These are phyloP conservation scores for Dinomys branickii DNA, from an alignment of 2,113 vertebrate genomes.

Conservation along the genomic window DNA sequence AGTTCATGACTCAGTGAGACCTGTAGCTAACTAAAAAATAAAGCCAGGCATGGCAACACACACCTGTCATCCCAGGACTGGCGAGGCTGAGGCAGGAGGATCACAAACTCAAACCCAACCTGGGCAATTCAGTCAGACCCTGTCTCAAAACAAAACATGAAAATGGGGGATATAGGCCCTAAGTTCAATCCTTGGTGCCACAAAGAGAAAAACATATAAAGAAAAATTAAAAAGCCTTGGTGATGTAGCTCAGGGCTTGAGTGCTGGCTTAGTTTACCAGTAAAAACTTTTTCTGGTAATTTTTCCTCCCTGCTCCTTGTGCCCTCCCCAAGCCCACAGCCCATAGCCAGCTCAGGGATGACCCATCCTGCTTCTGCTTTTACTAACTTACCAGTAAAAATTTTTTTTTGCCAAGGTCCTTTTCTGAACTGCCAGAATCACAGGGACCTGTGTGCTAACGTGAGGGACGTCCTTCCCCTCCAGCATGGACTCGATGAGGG, in stretches of 20 bases:
- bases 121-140: neutral
- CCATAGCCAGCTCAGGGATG: too few relatives aligned
- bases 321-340: too few relatives aligned
- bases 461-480: too few relatives aligned
- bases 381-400: too few relatives aligned
- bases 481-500: accelerated
- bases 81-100: neutral
- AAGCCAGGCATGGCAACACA: neutral
- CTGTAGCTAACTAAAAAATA: neutral
- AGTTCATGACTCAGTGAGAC: neutral
- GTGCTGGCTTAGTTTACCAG: neutral
- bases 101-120: neutral
- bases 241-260: neutral
- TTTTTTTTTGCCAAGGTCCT: neutral
- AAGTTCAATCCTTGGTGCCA: neutral
- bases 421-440: neutral
- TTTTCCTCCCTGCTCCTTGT: too few relatives aligned
- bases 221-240: neutral
- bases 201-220: neutral
- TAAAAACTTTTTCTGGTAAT: neutral
- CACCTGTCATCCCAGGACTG: neutral
- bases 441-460: too few relatives aligned
- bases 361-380: too few relatives aligned
- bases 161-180: neutral
- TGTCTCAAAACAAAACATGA: neutral